Conservation (phyloP, 2,797 vertebrate species). For the Tamandua tetradactyla region DNA sequence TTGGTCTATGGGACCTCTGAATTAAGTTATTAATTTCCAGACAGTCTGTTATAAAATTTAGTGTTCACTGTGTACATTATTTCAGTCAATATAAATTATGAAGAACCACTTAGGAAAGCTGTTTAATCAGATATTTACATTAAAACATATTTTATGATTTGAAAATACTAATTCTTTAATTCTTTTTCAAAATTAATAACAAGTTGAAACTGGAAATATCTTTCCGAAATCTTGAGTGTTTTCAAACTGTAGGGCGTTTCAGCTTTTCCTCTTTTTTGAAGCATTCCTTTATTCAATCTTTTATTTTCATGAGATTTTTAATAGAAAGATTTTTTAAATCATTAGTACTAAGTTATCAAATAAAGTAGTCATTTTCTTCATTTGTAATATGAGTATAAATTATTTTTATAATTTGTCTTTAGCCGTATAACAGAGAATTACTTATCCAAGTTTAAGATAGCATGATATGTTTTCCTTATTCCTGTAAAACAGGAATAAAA, state of each 20-base stretch:
- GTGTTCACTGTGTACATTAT: neutral
- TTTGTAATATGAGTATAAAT: neutral
- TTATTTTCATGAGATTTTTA: too few species aligned
- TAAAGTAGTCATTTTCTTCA: neutral
- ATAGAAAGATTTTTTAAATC: neutral
- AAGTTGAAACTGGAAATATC: neutral
- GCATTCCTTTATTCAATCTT: neutral
- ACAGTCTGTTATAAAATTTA: neutral
- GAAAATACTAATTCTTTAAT: neutral
- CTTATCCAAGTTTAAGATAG: neutral
- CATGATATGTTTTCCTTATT: neutral
- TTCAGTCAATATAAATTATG: neutral
- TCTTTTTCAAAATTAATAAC: neutral
- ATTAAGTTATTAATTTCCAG: neutral
- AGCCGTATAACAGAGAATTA: neutral
- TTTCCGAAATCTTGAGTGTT: neutral
- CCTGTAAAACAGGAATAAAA: neutral
- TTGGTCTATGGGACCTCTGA: neutral
- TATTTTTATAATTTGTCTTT: conserved; percentile 29
- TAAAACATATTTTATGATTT: neutral
- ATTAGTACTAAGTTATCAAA: neutral
- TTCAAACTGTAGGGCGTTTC: neutral
- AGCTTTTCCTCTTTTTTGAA: neutral
- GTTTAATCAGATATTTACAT: neutral
- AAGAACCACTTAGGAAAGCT: neutral